phyloP scores from a whole-genome alignment of 2,113 vertebrate species.

The Paramormyrops kingsleyae region DNA sequence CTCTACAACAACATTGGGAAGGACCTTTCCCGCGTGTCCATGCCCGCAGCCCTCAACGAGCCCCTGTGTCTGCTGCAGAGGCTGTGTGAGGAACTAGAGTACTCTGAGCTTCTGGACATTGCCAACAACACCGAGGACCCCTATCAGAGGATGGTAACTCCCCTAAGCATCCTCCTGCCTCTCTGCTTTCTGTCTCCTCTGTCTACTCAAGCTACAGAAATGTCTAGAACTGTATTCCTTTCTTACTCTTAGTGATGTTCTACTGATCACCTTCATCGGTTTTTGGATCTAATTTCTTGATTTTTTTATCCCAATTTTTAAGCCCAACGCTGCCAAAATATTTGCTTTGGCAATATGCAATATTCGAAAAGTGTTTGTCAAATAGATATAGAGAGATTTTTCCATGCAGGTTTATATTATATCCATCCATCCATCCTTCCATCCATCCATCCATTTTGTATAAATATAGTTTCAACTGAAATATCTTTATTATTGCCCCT shows the following conservation, averaged over 20 bases:
- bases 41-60: conserved; percentile 82
- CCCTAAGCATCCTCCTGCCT: neutral
- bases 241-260: neutral
- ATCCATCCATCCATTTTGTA: neutral
- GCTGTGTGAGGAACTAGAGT: conserved; percentile 83
- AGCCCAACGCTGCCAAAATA: neutral
- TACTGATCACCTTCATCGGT: neutral
- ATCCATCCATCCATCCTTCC: neutral
- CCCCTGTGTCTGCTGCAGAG: conserved; percentile 78
- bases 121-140: conserved; percentile 71
- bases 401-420: neutral
- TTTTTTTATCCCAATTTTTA: neutral
- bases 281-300: neutral
- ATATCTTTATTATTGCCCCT: neutral
- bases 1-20: conserved; percentile 90
- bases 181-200: neutral
- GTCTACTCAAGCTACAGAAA: neutral
- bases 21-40: conserved; percentile 83
- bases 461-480: neutral
- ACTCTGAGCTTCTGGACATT: conserved; percentile 71
- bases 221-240: neutral
- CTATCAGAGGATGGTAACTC: conserved; percentile 74
- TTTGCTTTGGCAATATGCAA: neutral
- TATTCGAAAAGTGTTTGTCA: neutral
- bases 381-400: neutral